Conservation (phyloP, 2,113 vertebrate species). For the Pogonocichla stellata region DNA sequence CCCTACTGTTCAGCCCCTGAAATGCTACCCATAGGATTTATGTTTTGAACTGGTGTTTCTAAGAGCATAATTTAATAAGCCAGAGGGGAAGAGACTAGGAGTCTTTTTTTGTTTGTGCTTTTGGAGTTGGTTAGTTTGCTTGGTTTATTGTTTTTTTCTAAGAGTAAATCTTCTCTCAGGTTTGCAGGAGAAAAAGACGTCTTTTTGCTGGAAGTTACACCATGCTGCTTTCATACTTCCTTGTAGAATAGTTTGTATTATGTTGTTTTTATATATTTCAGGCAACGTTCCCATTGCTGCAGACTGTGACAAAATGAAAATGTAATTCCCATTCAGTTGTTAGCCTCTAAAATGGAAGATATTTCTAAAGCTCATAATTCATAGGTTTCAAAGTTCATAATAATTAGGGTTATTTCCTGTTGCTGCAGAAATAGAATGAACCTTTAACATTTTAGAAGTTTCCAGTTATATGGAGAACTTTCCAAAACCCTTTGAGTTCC, state of each 20-base stretch:
- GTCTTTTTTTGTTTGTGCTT: rapidly evolving
- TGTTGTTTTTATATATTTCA: neutral
- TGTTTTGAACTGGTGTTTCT: neutral
- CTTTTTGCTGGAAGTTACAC: neutral
- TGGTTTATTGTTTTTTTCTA: neutral
- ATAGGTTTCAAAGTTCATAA: neutral
- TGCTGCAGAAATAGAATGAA: slow-evolving; percentile 12
- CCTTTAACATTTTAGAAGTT: neutral
- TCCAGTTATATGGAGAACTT: neutral
- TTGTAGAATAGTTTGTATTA: neutral
- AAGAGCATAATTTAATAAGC: neutral
- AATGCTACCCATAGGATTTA: neutral
- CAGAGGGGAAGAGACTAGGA: neutral
- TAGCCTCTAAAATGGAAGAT: neutral
- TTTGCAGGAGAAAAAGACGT: neutral
- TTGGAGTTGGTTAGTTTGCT: neutral
- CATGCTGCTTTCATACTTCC: neutral
- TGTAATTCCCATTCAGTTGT: neutral
- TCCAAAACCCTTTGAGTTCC: neutral
- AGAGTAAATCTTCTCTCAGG: neutral
- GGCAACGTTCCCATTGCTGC: neutral
- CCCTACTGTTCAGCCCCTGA: neutral
- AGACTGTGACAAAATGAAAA: neutral
- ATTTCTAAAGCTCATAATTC: neutral
- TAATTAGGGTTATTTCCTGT: neutral